These are phyloP conservation scores for Pteropus rufus DNA, from an alignment of 2,797 vertebrate species.

Conservation along the genomic window DNA sequence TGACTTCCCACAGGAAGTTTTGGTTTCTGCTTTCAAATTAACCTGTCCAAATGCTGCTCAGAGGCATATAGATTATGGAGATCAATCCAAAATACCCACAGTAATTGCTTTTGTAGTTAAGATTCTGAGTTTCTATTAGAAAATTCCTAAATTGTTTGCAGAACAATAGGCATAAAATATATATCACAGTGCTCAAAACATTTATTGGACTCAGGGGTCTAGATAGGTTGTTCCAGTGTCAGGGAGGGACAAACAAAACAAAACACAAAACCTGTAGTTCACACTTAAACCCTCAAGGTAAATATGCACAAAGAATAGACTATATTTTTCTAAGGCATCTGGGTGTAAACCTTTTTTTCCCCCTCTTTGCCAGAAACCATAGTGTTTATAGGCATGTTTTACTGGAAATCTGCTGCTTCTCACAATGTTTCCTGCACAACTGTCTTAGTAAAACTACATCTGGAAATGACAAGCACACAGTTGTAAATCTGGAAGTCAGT, in stretches of 20 bases:
- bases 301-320: conserved; percentile 79
- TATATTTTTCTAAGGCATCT: conserved; percentile 82
- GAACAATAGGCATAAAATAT: conserved; percentile 25
- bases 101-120: conserved; percentile 29
- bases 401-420: conserved; percentile 87
- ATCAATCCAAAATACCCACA: conserved; percentile 23
- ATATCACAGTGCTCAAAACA: background rate
- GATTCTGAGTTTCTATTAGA: conserved; percentile 1
- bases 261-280: conserved; percentile 66
- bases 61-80: conserved; percentile 19
- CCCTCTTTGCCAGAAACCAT: conserved; percentile 83
- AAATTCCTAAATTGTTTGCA: background rate
- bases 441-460: conserved; percentile 86
- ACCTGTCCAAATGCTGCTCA: conserved; percentile 39
- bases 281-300: conserved; percentile 76
- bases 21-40: conserved; percentile 60
- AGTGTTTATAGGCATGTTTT: conserved; percentile 87
- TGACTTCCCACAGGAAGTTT: conserved; percentile 57
- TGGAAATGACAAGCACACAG: conserved; percentile 86
- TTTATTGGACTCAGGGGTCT: background rate
- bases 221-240: conserved; percentile 62
- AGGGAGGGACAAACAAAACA: conserved; percentile 14
- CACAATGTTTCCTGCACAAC: conserved; percentile 84
- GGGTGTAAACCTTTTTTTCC: conserved; percentile 80
- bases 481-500: conserved; percentile 85